These are phyloP conservation scores for Bedellia somnulentella DNA, from an alignment of 2,888 invertebrate genomes.

Conservation along the genomic window DNA sequence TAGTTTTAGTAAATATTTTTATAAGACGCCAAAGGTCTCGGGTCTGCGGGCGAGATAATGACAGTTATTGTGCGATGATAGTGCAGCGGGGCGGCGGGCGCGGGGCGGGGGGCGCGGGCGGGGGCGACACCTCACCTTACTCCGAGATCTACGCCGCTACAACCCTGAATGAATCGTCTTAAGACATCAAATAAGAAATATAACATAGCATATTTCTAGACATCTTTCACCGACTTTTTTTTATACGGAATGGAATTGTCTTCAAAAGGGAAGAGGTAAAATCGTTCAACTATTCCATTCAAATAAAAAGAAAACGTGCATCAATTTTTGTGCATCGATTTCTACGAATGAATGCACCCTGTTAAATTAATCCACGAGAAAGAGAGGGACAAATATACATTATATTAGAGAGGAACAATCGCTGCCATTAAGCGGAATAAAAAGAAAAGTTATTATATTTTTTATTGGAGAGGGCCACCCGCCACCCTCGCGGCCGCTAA, in stretches of 20 bases:
- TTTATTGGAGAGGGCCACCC: slow-evolving; percentile 57
- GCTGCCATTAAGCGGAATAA: slow-evolving; percentile 57
- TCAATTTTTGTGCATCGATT: slow-evolving; percentile 10
- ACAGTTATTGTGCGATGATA: not conserved
- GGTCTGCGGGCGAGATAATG: not conserved
- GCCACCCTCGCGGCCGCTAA: slow-evolving; percentile 49
- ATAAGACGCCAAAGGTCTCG: not conserved
- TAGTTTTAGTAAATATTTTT: not conserved
- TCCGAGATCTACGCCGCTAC: too few species aligned
- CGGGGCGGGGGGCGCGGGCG: too few species aligned
- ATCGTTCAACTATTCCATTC: too few species aligned
- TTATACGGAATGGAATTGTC: too few species aligned
- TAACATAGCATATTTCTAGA: too few species aligned
- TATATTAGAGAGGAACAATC: slow-evolving; percentile 50
- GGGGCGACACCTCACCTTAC: too few species aligned
- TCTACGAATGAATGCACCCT: slow-evolving; percentile 25
- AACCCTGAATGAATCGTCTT: too few species aligned
- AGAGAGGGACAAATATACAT: slow-evolving; percentile 44
- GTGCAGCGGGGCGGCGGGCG: too few species aligned
- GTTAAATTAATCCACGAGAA: slow-evolving; percentile 43
- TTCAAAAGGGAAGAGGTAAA: too few species aligned
- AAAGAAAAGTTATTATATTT: slow-evolving; percentile 63
- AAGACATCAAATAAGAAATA: too few species aligned
- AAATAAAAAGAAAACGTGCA: too few species aligned
- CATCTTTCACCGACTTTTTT: too few species aligned